phyloP scores from a whole-genome alignment of 2,797 vertebrate genomes.

The Cirrhinus mrigala region DNA sequence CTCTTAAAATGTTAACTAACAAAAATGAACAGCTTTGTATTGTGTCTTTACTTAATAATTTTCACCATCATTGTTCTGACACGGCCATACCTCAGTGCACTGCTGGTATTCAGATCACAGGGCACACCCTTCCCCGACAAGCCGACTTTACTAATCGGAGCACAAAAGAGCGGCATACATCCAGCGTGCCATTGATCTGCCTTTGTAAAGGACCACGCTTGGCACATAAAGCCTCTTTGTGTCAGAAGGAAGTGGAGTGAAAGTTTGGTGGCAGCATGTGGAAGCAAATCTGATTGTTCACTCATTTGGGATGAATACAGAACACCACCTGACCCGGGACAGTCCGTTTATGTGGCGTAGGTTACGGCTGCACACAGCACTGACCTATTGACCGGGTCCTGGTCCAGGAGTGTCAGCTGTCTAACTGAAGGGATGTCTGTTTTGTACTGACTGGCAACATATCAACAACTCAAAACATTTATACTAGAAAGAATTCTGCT shows the following conservation, averaged over 20 bases:
- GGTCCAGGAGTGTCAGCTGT: not conserved
- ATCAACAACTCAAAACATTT: not conserved
- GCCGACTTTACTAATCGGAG: constrained; percentile 71
- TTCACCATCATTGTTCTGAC: not conserved
- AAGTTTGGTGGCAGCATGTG: constrained; percentile 60
- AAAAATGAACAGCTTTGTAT: not conserved
- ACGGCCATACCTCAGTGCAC: constrained; percentile 5
- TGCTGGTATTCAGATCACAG: constrained; percentile 34
- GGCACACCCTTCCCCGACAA: constrained; percentile 39
- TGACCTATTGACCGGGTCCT: not conserved
- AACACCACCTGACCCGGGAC: constrained; percentile 29
- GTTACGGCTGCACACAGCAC: not conserved
- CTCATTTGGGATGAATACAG: constrained; percentile 37
- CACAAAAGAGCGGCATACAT: constrained; percentile 72
- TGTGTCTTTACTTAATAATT: constrained; percentile 8
- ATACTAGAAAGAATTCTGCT: not conserved
- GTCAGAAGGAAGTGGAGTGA: constrained; percentile 64
- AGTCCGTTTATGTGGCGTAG: not conserved
- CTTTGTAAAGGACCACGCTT: constrained; percentile 61
- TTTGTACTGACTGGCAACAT: not conserved
- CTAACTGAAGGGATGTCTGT: constrained; percentile 5
- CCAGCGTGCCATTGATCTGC: constrained; percentile 70
- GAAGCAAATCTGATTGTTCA: constrained; percentile 64
- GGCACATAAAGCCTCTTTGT: constrained; percentile 67
- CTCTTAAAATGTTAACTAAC: not conserved